Conservation (phyloP, 1,140 invertebrate genomes). For the Littorina saxatilis region DNA sequence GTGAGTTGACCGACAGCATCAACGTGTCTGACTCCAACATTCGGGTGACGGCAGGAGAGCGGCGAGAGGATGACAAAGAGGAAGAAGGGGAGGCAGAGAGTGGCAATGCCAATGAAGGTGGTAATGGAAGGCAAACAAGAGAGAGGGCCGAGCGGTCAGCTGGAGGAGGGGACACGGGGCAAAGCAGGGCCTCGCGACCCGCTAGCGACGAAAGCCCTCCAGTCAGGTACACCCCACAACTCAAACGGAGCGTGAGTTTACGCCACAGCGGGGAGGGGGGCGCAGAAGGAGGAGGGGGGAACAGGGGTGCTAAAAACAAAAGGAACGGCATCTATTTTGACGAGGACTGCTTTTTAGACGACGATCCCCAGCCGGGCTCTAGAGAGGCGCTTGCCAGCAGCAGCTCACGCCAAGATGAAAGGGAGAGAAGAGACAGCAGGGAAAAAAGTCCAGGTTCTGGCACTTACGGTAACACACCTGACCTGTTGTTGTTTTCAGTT, state of each 20-base stretch:
- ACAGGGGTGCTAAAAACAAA: constrained; percentile 19
- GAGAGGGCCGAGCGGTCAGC: not conserved
- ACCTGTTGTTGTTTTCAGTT: constrained; percentile 2
- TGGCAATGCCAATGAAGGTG: not conserved
- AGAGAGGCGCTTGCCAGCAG: not conserved
- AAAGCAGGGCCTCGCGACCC: not conserved
- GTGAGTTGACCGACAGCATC: not conserved
- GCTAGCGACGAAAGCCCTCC: no score
- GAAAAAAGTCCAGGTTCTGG: not conserved
- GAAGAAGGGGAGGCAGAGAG: not conserved
- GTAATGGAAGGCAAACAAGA: not conserved
- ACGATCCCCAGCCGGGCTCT: not conserved
- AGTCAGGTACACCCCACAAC: not conserved
- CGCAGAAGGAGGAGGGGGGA: not conserved
- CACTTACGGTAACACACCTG: not conserved
- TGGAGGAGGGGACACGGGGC: not conserved
- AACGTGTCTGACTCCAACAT: not conserved
- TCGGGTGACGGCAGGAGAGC: not conserved
- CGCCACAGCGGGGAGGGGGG: not conserved
- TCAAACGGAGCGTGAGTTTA: not conserved
- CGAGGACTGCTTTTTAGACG: constrained; percentile 8
- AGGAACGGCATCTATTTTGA: constrained; percentile 39
- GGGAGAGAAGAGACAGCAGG: not conserved
- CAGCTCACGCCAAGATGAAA: not conserved
- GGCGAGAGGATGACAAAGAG: not conserved